Conservation (phyloP, 2,113 vertebrate genomes). For the Scytalopus superciliaris region DNA sequence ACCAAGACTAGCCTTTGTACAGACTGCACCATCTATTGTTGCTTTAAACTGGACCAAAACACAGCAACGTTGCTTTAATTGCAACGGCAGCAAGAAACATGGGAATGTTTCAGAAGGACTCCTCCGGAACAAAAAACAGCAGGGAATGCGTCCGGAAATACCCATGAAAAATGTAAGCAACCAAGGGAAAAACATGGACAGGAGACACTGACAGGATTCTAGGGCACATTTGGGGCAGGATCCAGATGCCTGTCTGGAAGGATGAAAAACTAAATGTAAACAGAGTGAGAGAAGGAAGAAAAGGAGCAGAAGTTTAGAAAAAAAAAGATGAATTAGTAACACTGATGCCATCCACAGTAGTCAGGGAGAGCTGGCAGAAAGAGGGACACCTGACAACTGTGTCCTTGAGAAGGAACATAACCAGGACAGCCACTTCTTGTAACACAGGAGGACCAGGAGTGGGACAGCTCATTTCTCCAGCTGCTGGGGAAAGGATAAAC, state of each 20-base stretch:
- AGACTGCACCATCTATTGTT: neutral
- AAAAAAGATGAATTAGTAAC: neutral
- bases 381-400: neutral
- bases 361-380: neutral
- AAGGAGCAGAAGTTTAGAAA: neutral
- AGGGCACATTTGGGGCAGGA: neutral
- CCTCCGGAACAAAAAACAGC: neutral
- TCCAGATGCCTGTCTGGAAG: neutral
- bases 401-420: neutral
- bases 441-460: neutral
- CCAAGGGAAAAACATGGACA: neutral
- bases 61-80: neutral
- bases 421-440: neutral
- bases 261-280: neutral
- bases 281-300: neutral
- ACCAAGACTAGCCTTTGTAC: neutral
- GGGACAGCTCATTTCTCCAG: neutral
- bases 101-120: neutral
- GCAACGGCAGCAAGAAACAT: neutral
- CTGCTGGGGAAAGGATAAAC: neutral
- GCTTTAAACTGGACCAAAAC: neutral
- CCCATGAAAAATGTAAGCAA: neutral
- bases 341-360: neutral
- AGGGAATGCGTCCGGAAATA: neutral
- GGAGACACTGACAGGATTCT: neutral